Base-by-base conservation (phyloP, 2,113 vertebrate genomes). In the Lepus timidus region DNA sequence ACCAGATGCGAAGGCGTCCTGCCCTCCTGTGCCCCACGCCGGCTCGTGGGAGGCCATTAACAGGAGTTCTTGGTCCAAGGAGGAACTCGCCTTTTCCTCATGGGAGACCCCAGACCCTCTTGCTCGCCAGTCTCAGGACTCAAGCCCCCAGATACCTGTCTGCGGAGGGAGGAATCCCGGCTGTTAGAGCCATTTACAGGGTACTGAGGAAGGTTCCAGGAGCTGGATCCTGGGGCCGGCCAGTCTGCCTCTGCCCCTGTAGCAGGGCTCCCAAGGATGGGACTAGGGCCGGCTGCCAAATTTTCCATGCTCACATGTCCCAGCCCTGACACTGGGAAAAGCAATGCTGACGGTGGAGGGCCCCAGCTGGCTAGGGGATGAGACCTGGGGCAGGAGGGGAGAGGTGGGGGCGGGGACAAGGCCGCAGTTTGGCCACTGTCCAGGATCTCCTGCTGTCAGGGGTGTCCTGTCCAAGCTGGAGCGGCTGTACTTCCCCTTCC, bases 301-400 rank as follows among this genome's bases (percentile, higher is more conserved):
- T n/a, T 81, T 81, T 58, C 70, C 12, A 1, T 22, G 71, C 78
- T 87, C 83, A 61, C 9, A 1, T 36, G 95, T 64, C 96, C 90
- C 95, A 93, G 64, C 73, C 97, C 86, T 62, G 90, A 88, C 88
- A 97, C 79, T 0, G 89, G 96, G 96, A 81, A 52, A 65, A n/a
- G 94, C 39, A 31, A 92, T 94, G 82, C 90, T 90, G 93, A 81
- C 91, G 68, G 65, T 1, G 0, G 27, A 55, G 55, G 88, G 91
- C 97, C 98, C 98, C 98, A 96, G 71, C 23, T 29, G 49, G 97
- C 96, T n/a, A 97, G 88, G 88, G 98, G 98, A 98, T 98, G 98
- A 98, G 98, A 92, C 98, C 68, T 39, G 98, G 95, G 97, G 95
- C 90, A 84, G 83, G 94, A 96, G 84, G 76, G 73, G 44, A 44